Percentiles rank a stretch among this genome's conserved stretches.
These are phyloP conservation scores for Chymomyza procnemis DNA, from an alignment of 2,888 invertebrate genomes.

Conservation along the genomic window DNA sequence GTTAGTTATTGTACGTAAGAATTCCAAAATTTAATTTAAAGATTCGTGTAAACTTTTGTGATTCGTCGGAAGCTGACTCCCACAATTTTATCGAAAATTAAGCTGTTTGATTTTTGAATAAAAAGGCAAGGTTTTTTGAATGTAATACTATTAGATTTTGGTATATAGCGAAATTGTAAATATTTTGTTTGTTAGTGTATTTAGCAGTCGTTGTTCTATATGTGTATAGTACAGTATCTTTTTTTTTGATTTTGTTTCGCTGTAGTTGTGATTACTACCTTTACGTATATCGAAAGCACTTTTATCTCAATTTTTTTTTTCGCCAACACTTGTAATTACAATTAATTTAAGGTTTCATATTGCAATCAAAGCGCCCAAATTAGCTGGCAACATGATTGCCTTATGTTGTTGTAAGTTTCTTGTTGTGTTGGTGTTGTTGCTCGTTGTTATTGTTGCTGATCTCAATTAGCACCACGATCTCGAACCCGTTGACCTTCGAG, in stretches of 20 bases:
- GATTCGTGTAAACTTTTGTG: too few species aligned
- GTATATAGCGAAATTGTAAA: too few species aligned
- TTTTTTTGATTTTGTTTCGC: neutral
- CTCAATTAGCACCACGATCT: neutral
- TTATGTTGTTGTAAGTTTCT: neutral
- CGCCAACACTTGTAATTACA: conserved; percentile 54
- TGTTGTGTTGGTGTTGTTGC: neutral
- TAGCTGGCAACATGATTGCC: neutral
- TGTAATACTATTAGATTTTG: too few species aligned
- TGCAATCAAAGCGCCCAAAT: conserved; percentile 53
- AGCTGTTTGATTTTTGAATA: too few species aligned
- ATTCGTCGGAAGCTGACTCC: too few species aligned
- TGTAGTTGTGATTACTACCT: neutral
- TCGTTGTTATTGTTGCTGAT: neutral
- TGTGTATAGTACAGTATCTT: too few species aligned
- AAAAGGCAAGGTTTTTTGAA: too few species aligned
- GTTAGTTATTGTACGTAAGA: too few species aligned
- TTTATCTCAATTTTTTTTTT: conserved; percentile 24
- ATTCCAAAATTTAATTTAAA: too few species aligned
- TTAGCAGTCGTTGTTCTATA: too few species aligned
- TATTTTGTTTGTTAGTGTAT: too few species aligned
- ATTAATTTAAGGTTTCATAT: conserved; percentile 66
- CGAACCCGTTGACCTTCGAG: neutral
- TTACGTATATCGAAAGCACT: conserved; percentile 2
- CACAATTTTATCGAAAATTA: too few species aligned